Evolutionary conservation across 2,113 vertebrate genomes (phyloP), one percentile per base, ranked within the genome.

Genomic region (Mungos mungo): DNA sequence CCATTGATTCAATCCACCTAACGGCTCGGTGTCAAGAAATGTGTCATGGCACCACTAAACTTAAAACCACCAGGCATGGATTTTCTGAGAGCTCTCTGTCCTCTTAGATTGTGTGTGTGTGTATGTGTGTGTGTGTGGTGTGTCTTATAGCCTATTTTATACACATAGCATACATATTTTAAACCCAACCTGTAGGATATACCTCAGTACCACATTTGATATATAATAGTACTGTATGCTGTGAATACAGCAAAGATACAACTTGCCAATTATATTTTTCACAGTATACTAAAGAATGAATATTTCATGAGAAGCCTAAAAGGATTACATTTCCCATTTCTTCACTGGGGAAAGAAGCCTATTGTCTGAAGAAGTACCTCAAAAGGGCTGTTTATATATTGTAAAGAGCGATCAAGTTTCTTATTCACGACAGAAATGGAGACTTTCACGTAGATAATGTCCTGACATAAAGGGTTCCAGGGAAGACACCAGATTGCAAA

Each of bases 371-470:
- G 33, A 97, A 94, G 60, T 80, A 92, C 65, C 79, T 95, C 88
- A 90, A 94, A 80, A 89, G 85, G 87, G 77, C 15, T 88, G 41
- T 85, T 85, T 71, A 77, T 82, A 41, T 94, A 54, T 82, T 94
- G 66, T 90, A 97, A 97, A 97, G 77, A 95, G 65, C 60, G 77
- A 96, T 94, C 77, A 57, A 50, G 68, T 80, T 97, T 90, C 97
- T 97, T 95, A 95, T 79, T 97, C 72, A 10, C 85, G 95, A 96
- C 96, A 95, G 38, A 89, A 95, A 97, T 41, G 84, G 80, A 94
- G 97, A 97, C 89, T 97, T 96, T 69, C 45, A 97, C 96, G 95
- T 84, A 95, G 89, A 97, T 97, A 96, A 93, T 96, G 92, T 91
- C 96, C 96, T 96, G 68, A 95, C 86, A 92, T 95, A 95, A 96